These are phyloP conservation scores for Eulemur rufifrons DNA, from an alignment of 2,113 vertebrate genomes.

Conservation along the genomic window DNA sequence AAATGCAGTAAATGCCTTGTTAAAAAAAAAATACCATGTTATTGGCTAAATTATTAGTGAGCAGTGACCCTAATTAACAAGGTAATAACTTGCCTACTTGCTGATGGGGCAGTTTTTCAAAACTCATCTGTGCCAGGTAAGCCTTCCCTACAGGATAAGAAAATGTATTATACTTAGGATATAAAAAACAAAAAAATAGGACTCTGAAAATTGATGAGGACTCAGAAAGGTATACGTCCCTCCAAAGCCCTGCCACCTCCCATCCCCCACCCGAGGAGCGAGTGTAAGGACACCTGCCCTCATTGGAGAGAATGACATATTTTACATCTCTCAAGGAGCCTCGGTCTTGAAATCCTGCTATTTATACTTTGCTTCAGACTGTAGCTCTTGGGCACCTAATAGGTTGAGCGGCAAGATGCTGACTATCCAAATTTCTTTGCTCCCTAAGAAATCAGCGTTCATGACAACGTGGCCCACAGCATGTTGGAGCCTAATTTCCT, in stretches of 20 bases:
- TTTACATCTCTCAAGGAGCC: neutral
- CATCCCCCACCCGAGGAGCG: neutral
- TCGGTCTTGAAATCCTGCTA: neutral
- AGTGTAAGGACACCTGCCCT: neutral
- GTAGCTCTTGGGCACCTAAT: neutral
- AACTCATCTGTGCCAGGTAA: constrained; percentile 72
- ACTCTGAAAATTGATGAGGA: neutral
- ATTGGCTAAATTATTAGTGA: constrained; percentile 86
- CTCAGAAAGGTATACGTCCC: neutral
- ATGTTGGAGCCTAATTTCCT: neutral
- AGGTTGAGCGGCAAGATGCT: neutral
- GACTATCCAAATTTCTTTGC: neutral
- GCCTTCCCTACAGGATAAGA: constrained; percentile 28
- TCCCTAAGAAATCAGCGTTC: neutral
- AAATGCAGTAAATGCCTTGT: constrained; percentile 83
- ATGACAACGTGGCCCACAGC: neutral
- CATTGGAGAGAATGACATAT: neutral
- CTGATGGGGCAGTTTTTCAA: constrained; percentile 81
- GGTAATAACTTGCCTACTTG: constrained; percentile 82
- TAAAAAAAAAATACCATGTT: constrained; percentile 81
- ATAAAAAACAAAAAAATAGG: constrained; percentile 36
- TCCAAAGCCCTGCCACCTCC: neutral
- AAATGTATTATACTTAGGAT: constrained; percentile 6
- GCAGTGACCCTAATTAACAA: constrained; percentile 85
- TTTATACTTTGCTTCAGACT: neutral